A percentile compares a stretch with the other conserved stretches of the same genome.
Conservation (phyloP, 2,797 vertebrate genomes). For the Chiroxiphia lanceolata region DNA sequence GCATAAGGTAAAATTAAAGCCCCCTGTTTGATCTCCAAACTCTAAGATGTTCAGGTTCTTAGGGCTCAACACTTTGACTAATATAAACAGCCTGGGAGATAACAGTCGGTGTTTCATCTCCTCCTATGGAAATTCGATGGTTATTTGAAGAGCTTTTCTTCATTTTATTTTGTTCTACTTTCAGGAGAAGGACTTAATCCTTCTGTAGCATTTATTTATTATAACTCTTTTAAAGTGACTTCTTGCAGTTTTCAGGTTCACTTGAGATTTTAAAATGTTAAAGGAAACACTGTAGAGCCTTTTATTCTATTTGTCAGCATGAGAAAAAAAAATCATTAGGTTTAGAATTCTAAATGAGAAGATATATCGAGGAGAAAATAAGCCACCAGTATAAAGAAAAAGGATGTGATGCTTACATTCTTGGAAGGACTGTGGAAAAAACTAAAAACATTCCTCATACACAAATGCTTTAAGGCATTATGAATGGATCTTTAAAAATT, state of each 20-base stretch:
- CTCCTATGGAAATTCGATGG: neutral
- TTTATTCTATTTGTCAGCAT: neutral
- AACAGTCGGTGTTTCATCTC: neutral
- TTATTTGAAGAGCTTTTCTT: neutral
- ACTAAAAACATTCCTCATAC: neutral
- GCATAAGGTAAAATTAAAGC: neutral
- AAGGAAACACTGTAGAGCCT: neutral
- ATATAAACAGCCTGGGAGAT: neutral
- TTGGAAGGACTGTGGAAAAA: neutral
- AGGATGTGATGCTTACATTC: neutral
- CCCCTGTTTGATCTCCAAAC: neutral
- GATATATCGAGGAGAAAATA: neutral
- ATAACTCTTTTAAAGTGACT: neutral
- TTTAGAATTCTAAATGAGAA: conserved; percentile 16
- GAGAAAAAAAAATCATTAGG: conserved; percentile 1
- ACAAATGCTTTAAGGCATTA: neutral
- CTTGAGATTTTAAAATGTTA: conserved; percentile 7
- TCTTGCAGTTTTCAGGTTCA: neutral
- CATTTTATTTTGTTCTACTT: neutral
- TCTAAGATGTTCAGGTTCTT: neutral
- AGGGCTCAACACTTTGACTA: neutral
- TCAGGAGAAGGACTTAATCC: neutral
- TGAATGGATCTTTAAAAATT: conserved; percentile 9
- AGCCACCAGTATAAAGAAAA: neutral
- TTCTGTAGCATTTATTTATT: neutral